Conservation (phyloP, 2,113 vertebrate species). For the Psilopsiagon aymara region DNA sequence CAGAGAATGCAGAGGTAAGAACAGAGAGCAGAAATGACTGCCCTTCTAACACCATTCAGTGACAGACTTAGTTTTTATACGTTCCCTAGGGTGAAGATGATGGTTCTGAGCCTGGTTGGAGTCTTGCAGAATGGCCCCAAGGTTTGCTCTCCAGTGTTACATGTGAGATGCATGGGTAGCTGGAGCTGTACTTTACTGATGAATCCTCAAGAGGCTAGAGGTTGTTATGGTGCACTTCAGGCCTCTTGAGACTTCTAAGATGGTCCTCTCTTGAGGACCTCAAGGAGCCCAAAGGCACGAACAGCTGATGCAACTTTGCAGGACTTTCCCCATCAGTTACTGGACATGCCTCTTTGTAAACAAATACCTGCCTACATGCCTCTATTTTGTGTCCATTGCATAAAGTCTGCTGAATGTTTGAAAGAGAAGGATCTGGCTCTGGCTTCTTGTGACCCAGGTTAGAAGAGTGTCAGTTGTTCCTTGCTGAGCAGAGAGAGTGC, state of each 20-base stretch:
- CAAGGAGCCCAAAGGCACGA: neutral
- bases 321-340: neutral
- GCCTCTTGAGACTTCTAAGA: neutral
- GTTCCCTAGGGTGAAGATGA: neutral
- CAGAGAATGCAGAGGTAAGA: neutral
- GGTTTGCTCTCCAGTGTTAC: neutral
- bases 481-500: neutral
- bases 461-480: neutral
- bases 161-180: rapidly evolving
- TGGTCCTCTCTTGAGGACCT: neutral
- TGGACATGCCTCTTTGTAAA: neutral
- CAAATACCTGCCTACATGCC: rapidly evolving
- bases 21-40: neutral
- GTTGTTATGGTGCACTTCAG: neutral
- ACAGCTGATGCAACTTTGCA: neutral
- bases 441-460: neutral
- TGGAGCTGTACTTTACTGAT: neutral
- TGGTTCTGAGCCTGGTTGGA: neutral
- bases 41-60: neutral
- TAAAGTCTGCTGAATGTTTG: neutral
- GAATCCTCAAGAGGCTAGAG: neutral
- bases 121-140: neutral
- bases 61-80: neutral
- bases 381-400: rapidly evolving
- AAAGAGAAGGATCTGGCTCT: neutral